Percentiles rank a stretch among this genome's conserved stretches.
phyloP scores from a whole-genome alignment of 2,797 vertebrate species.

The Spea hammondii region DNA sequence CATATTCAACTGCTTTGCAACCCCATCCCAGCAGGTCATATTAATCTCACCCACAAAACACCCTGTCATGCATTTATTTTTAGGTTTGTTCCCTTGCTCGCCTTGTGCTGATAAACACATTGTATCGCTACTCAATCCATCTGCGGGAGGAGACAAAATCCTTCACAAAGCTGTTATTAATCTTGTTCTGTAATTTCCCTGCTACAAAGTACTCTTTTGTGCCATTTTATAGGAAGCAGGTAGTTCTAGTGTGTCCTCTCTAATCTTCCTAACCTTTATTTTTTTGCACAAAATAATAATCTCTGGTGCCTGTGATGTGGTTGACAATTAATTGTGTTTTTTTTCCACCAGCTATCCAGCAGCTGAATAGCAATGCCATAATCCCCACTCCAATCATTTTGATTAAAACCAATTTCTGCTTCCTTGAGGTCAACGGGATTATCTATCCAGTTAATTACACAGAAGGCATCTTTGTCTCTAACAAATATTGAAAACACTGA shows the following conservation, averaged over 20 bases:
- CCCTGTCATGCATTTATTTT: slow-evolving; percentile 1
- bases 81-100: neutral
- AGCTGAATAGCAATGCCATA: slow-evolving; percentile 40
- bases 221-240: slow-evolving; percentile 32
- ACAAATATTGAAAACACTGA: slow-evolving; percentile 12
- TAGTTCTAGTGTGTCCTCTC: slow-evolving; percentile 26
- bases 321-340: slow-evolving; percentile 47
- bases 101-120: slow-evolving; percentile 11
- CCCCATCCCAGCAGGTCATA: neutral
- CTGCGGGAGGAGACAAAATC: neutral
- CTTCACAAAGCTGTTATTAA: slow-evolving; percentile 26
- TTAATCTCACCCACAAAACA: slow-evolving; percentile 4
- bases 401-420: slow-evolving; percentile 45
- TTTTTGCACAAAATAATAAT: slow-evolving; percentile 43
- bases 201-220: slow-evolving; percentile 48
- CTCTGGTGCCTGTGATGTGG: slow-evolving; percentile 27
- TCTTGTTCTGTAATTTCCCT: slow-evolving; percentile 31
- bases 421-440: slow-evolving; percentile 42
- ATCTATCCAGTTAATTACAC: slow-evolving; percentile 46
- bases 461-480: slow-evolving; percentile 22
- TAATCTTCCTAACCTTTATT: slow-evolving; percentile 48
- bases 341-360: slow-evolving; percentile 17
- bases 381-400: slow-evolving; percentile 44
- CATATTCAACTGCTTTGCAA: slow-evolving; percentile 27
- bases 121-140: slow-evolving; percentile 6